These are phyloP conservation scores for Magallana ariakensis DNA, from an alignment of 1,140 invertebrate genomes.

Conservation along the genomic window DNA sequence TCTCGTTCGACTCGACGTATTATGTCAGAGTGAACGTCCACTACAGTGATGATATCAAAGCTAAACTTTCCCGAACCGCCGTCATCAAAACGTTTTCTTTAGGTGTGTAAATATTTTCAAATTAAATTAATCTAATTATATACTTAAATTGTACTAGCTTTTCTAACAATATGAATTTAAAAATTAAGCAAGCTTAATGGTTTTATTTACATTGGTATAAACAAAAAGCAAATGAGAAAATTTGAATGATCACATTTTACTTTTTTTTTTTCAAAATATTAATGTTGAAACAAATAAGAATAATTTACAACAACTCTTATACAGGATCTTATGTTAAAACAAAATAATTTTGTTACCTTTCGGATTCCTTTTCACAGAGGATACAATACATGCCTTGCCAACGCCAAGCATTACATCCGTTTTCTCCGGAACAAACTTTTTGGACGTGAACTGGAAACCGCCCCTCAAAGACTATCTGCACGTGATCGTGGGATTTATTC, in stretches of 20 bases:
- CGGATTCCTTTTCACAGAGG: neutral
- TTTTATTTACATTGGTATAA: no score
- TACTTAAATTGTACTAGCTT: no score
- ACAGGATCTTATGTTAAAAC: no score
- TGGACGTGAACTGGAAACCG: slow-evolving; percentile 46
- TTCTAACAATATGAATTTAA: no score
- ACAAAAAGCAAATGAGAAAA: no score
- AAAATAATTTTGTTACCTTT: neutral
- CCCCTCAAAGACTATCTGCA: slow-evolving; percentile 40
- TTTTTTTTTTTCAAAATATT: no score
- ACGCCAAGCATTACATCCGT: slow-evolving; percentile 38
- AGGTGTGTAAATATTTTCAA: slow-evolving; percentile 23
- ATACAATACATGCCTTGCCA: slow-evolving; percentile 24
- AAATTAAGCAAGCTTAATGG: no score
- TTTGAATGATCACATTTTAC: no score
- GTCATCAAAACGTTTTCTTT: slow-evolving; percentile 39
- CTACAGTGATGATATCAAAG: neutral
- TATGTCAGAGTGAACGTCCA: slow-evolving; percentile 25
- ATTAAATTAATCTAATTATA: no score
- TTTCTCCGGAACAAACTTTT: slow-evolving; percentile 3
- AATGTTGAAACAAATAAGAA: no score
- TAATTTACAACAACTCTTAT: no score
- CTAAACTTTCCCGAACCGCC: neutral
- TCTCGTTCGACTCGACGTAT: slow-evolving; percentile 44
- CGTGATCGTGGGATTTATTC: slow-evolving; percentile 39